A percentile compares a stretch with the other conserved stretches of the same genome.
Evolutionary conservation across 2,797 vertebrate genomes (phyloP).

Genomic region (Characodon lateralis): DNA sequence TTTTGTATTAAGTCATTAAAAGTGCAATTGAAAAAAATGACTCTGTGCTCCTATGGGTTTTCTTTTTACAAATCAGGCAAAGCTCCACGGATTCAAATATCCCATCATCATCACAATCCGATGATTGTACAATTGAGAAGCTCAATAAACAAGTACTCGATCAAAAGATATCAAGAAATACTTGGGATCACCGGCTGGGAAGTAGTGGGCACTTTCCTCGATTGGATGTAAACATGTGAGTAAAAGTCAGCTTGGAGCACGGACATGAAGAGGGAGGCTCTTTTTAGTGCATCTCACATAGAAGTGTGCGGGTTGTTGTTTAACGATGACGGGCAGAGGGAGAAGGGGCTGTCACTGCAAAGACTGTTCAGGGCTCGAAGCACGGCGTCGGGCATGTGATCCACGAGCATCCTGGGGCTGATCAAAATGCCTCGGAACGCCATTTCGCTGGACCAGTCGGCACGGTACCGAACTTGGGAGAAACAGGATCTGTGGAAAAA

Average conservation of each 20-base stretch:
- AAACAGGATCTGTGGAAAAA: slow-evolving; percentile 83
- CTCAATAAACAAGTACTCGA: neutral
- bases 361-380: slow-evolving; percentile 85
- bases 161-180: neutral
- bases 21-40: slow-evolving; percentile 50
- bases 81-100: slow-evolving; percentile 3
- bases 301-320: slow-evolving; percentile 73
- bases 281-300: slow-evolving; percentile 63
- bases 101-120: slow-evolving; percentile 25
- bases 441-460: slow-evolving; percentile 86
- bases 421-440: slow-evolving; percentile 91
- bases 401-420: slow-evolving; percentile 92
- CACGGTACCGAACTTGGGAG: slow-evolving; percentile 83
- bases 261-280: slow-evolving; percentile 7
- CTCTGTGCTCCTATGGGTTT: slow-evolving; percentile 1
- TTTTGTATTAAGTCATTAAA: slow-evolving; percentile 48
- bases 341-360: slow-evolving; percentile 76
- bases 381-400: slow-evolving; percentile 93
- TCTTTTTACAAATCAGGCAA: slow-evolving; percentile 11
- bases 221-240: slow-evolving; percentile 7
- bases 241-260: neutral
- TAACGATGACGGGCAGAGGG: slow-evolving; percentile 81
- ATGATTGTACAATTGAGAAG: slow-evolving; percentile 3
- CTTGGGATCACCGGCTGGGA: neutral
- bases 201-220: neutral